These are phyloP conservation scores for Dipus sagitta DNA, from an alignment of 2,797 vertebrate species.

Conservation along the genomic window DNA sequence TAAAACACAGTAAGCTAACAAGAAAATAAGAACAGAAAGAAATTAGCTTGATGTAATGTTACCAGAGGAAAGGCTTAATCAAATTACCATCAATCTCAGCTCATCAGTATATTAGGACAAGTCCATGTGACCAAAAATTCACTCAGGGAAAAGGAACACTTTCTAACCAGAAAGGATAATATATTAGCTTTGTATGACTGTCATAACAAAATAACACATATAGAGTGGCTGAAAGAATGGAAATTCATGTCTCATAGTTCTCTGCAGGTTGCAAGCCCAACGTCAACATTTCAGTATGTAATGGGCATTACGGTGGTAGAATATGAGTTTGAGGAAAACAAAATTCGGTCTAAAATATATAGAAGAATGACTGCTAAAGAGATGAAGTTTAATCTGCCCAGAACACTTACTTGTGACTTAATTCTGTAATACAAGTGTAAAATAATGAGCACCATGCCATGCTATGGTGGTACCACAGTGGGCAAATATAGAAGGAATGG, in stretches of 20 bases:
- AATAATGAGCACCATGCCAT: background rate
- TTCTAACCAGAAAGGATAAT: background rate
- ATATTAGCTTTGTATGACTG: background rate
- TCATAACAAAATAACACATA: background rate
- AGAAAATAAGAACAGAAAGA: slow-evolving; percentile 53
- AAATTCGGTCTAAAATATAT: background rate
- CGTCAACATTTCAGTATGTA: background rate
- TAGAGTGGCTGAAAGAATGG: background rate
- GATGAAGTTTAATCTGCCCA: background rate
- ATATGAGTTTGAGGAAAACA: background rate
- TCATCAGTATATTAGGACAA: background rate
- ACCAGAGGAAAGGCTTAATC: background rate
- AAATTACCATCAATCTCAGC: background rate
- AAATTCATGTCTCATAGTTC: background rate
- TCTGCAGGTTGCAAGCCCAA: background rate
- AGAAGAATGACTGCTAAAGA: background rate
- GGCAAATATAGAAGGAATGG: background rate
- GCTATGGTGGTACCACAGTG: background rate
- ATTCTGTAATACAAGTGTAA: background rate
- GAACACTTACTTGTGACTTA: background rate
- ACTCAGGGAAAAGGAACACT: slow-evolving; percentile 1
- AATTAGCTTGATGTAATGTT: slow-evolving; percentile 22
- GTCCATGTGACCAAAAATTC: background rate
- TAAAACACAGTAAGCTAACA: slow-evolving; percentile 28
- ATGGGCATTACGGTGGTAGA: background rate